Percentiles rank a stretch among this genome's conserved stretches.
Conservation (phyloP, 2,888 invertebrate genomes). For the Conus canariensis region DNA sequence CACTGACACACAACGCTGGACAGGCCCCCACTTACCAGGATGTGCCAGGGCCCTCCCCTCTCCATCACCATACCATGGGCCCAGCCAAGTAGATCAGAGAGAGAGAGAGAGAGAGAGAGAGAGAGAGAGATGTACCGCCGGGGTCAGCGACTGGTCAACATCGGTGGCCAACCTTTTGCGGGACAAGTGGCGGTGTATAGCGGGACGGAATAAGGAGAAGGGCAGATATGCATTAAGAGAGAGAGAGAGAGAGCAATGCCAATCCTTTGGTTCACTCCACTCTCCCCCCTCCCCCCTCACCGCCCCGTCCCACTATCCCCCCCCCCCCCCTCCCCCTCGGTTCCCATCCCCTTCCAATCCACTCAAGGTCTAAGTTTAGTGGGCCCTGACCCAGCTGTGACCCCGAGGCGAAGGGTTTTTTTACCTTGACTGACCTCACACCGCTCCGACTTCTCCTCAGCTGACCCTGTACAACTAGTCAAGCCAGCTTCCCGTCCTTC, state of each 20-base stretch:
- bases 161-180: constrained; percentile 12
- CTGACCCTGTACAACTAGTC: neutral
- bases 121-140: neutral
- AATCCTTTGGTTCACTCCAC: neutral
- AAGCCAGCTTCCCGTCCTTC: neutral
- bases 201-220: neutral
- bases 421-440: constrained; percentile 5
- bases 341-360: too few relatives aligned
- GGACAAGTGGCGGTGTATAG: neutral
- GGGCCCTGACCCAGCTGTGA: constrained; percentile 23
- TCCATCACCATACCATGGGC: neutral
- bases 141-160: constrained; percentile 22
- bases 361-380: neutral
- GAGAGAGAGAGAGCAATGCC: neutral
- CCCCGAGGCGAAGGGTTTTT: neutral
- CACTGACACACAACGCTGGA: neutral
- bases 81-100: neutral
- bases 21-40: neutral
- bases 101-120: constrained; percentile 8
- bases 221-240: too few relatives aligned
- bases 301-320: too few relatives aligned
- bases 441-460: neutral
- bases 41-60: neutral
- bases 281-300: neutral
- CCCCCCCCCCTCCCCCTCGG: too few relatives aligned